phyloP scores from a whole-genome alignment of 2,113 vertebrate genomes.

The Corvus cornix region DNA sequence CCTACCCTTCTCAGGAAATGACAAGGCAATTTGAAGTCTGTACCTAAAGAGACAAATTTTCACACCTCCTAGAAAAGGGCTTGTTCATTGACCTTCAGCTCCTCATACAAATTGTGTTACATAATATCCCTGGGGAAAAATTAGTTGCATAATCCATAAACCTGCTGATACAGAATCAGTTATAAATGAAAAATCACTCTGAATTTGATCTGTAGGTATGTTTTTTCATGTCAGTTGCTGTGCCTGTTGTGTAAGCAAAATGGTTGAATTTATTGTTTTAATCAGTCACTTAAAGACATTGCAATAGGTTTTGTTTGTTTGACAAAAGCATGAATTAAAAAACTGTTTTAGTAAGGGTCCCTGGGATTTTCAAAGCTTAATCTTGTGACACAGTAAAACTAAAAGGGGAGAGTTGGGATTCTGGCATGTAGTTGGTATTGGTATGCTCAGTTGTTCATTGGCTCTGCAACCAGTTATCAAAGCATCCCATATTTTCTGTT shows the following conservation, averaged over 20 bases:
- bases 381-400: background rate
- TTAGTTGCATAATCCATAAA: background rate
- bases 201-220: background rate
- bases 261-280: background rate
- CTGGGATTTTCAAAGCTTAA: background rate
- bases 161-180: background rate
- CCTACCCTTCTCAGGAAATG: background rate
- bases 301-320: background rate
- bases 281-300: background rate
- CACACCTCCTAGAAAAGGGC: background rate
- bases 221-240: background rate
- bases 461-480: background rate
- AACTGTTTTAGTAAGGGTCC: background rate
- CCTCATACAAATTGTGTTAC: background rate
- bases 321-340: background rate
- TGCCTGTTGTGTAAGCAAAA: background rate
- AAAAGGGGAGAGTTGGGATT: background rate
- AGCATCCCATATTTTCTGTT: background rate
- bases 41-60: background rate
- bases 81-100: background rate
- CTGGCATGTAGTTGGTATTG: background rate
- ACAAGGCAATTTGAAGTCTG: background rate
- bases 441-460: background rate
- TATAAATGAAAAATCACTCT: background rate
- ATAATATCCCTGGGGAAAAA: background rate